Conservation (phyloP, 1,140 invertebrate genomes). For the Bombus cullumanus region DNA sequence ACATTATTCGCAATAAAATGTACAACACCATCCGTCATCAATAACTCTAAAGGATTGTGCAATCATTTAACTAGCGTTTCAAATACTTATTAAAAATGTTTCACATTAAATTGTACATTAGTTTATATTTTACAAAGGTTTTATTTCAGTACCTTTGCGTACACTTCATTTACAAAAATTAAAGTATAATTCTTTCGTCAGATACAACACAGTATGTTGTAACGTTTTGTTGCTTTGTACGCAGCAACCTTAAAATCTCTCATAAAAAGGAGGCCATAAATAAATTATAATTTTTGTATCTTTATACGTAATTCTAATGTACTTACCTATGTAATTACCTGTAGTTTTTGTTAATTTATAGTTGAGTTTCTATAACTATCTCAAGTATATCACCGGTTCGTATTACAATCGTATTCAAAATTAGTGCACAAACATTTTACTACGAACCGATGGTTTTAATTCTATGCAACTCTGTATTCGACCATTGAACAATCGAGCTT, state of each 20-base stretch:
- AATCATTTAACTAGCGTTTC: not conserved
- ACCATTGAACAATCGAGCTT: not conserved
- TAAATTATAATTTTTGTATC: constrained; percentile 12
- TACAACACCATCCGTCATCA: not conserved
- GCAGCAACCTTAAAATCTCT: not conserved
- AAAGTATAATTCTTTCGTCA: constrained; percentile 27
- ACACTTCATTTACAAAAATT: constrained; percentile 14
- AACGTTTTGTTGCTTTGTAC: not conserved
- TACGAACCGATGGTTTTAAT: not conserved
- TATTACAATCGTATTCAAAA: not conserved
- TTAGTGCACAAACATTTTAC: not conserved
- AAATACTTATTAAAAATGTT: constrained; percentile 20
- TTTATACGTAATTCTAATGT: not conserved
- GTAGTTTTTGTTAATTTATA: not conserved
- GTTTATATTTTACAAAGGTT: not conserved
- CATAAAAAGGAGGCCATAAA: not conserved
- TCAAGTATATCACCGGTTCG: not conserved
- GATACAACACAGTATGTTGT: not conserved
- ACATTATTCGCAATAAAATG: constrained; percentile 34
- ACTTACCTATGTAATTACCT: not conserved
- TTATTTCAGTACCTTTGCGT: not conserved
- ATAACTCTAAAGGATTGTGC: not conserved
- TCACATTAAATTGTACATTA: constrained; percentile 25
- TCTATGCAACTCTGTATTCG: not conserved
- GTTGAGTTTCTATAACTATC: not conserved